Percentiles rank a stretch among this genome's conserved stretches.
Evolutionary conservation across 2,888 invertebrate species (phyloP).

Genomic region (Sipha maydis): DNA sequence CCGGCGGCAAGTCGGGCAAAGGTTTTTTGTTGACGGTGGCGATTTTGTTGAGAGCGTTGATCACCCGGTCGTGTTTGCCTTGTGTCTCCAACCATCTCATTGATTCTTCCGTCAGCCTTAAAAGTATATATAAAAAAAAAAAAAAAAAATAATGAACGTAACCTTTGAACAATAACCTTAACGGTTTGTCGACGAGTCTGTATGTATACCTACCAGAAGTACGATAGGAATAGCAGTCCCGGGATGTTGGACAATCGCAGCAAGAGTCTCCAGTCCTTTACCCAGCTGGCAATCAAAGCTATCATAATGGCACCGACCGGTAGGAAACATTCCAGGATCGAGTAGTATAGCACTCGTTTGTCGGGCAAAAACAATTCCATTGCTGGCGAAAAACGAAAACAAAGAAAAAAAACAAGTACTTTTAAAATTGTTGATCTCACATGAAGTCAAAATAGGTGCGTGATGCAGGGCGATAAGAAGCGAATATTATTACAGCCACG

Average conservation of each 20-base stretch:
- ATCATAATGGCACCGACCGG: slow-evolving; percentile 27
- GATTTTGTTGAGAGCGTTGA: slow-evolving; percentile 51
- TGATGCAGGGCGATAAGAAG: too few relatives aligned
- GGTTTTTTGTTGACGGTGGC: slow-evolving; percentile 47
- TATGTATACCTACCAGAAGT: slow-evolving; percentile 28
- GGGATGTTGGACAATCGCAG: slow-evolving; percentile 34
- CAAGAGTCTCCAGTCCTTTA: slow-evolving; percentile 55
- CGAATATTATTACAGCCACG: too few relatives aligned
- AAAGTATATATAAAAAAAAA: neutral
- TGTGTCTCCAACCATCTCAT: slow-evolving; percentile 62
- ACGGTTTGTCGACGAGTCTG: too few relatives aligned
- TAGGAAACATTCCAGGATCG: slow-evolving; percentile 48
- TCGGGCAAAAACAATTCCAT: slow-evolving; percentile 52
- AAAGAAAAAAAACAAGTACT: neutral
- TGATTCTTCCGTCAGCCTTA: slow-evolving; percentile 60
- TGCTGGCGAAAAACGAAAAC: neutral
- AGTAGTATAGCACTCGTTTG: slow-evolving; percentile 46
- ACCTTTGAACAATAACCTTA: too few relatives aligned
- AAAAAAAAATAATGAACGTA: neutral
- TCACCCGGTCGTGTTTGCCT: slow-evolving; percentile 55
- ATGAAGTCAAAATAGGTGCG: too few relatives aligned
- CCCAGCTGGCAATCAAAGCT: slow-evolving; percentile 19
- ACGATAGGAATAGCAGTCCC: slow-evolving; percentile 57
- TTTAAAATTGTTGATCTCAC: too few relatives aligned
- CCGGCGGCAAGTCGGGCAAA: neutral